phyloP scores from a whole-genome alignment of 37 sponge, comb jelly and placozoan genomes.

The Cladorhizidae sp. region DNA sequence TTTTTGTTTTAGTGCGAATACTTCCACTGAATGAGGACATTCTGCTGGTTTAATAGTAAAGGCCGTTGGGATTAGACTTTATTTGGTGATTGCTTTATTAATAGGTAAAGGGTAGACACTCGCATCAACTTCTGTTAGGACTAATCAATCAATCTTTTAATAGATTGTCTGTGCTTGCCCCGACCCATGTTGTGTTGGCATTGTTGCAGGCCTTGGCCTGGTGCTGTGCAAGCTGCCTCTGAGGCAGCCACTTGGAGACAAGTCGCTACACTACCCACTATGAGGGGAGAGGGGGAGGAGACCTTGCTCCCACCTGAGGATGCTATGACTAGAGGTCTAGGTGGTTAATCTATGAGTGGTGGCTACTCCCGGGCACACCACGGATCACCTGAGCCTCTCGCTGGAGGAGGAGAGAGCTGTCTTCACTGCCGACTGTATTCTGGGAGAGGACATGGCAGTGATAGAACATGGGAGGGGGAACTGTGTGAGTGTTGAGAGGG shows the following conservation, averaged over 20 bases:
- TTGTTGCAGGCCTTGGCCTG: conserved; percentile 13
- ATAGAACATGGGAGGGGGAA: no score
- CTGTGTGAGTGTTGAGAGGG: no score
- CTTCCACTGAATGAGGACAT: no score
- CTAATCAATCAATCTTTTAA: no score
- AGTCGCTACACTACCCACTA: neutral
- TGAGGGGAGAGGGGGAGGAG: neutral
- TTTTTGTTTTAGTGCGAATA: no score
- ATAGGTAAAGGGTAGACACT: no score
- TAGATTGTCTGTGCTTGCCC: neutral
- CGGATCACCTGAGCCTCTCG: conserved; percentile 78
- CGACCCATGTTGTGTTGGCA: no score
- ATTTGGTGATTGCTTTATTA: no score
- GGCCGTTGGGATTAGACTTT: no score
- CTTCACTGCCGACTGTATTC: conserved; percentile 91
- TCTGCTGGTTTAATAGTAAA: no score
- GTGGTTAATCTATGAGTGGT: conserved; percentile 79
- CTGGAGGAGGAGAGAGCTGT: conserved; percentile 87
- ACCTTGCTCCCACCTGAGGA: neutral
- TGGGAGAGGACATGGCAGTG: conserved; percentile 90
- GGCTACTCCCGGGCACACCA: conserved; percentile 93
- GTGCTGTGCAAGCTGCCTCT: conserved; percentile 20
- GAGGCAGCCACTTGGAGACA: neutral
- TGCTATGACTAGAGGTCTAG: conserved; percentile 14
- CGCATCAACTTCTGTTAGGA: no score